Base-by-base conservation (phyloP, 2,797 vertebrate species). In the Pagetopsis macropterus region DNA sequence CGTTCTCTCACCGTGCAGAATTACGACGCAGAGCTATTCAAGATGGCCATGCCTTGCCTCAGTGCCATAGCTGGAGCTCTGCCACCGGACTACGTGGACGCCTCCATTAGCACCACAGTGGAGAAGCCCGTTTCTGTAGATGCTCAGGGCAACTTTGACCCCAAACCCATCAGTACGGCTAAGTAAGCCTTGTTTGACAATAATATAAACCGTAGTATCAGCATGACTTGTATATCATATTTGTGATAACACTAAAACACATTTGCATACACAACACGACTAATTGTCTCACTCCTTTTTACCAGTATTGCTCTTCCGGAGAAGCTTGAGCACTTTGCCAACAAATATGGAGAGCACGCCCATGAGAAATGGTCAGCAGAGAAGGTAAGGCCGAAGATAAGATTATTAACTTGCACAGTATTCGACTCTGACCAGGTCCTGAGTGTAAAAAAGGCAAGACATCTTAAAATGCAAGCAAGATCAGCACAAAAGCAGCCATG, bases 321-420 rank as follows among this genome's bases (percentile, higher is more conserved):
- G 91, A 99, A 99, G 88, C 70, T 99, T 84, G 98, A 99, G 79
- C 95, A 96, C 79, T 94, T 99, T 76, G 94, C 96, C 89, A 97
- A 96, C 95, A 99, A 97, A 90, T 99, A 97, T 13, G 96, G 95
- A 1, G 98, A 99, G 82, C 97, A 99, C 82, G 95, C 93, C 57
- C 98, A 99, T 66, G 98, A 99, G 72, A 98, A 97, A 91, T 99
- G 98, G 98, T 96, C 96, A 55, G 95, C 96, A 85, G 98, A 99
- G 84, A 99, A 99, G 97, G 98, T 98, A 95, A 79, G 87, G 58
- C 43, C 58, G 71, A n/a, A 46, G 40, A 65, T 21, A n/a, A 80
- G 31, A 49, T 12, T 23, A 68, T 82, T 69, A 74, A 70, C 63
- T 45, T 23, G 21, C 37, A n/a, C 11, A 33, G 48, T 51, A 31